These are phyloP conservation scores for Sesia bembeciformis DNA, from an alignment of 2,888 invertebrate genomes.

Conservation along the genomic window DNA sequence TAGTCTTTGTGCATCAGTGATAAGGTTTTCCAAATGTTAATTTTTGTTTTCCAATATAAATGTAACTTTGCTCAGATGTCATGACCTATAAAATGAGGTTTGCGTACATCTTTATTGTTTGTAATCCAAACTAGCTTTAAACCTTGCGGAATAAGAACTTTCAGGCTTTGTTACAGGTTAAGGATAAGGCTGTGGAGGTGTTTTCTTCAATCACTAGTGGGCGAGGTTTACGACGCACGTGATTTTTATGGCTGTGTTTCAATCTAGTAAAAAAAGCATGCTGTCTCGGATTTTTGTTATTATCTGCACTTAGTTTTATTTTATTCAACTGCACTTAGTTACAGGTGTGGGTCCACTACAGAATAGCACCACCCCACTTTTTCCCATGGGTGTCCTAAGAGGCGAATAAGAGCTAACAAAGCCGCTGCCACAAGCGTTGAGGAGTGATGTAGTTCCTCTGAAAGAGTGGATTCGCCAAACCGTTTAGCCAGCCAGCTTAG, in stretches of 20 bases:
- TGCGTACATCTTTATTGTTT: background rate
- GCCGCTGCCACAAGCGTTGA: too few species aligned
- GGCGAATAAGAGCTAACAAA: too few species aligned
- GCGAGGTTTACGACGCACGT: conserved; percentile 14
- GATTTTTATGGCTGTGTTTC: conserved; percentile 11
- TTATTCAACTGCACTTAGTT: too few species aligned
- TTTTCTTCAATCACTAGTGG: conserved; percentile 15
- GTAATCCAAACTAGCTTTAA: background rate
- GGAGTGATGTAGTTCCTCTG: too few species aligned
- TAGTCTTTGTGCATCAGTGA: background rate
- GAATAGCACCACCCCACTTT: too few species aligned
- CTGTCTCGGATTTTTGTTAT: background rate
- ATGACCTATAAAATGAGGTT: background rate
- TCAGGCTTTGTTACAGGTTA: background rate
- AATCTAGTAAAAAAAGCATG: conserved; percentile 6
- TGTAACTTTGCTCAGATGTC: background rate
- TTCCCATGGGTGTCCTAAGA: too few species aligned
- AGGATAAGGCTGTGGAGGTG: background rate
- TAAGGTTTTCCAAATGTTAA: background rate
- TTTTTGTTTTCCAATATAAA: background rate
- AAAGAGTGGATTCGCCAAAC: too few species aligned
- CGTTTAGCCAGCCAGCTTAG: too few species aligned
- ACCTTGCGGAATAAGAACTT: background rate
- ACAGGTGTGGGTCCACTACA: too few species aligned
- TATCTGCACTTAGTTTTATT: too few species aligned